Evolutionary conservation across 2,888 invertebrate genomes (phyloP).

Genomic region (Harmothoe impar): DNA sequence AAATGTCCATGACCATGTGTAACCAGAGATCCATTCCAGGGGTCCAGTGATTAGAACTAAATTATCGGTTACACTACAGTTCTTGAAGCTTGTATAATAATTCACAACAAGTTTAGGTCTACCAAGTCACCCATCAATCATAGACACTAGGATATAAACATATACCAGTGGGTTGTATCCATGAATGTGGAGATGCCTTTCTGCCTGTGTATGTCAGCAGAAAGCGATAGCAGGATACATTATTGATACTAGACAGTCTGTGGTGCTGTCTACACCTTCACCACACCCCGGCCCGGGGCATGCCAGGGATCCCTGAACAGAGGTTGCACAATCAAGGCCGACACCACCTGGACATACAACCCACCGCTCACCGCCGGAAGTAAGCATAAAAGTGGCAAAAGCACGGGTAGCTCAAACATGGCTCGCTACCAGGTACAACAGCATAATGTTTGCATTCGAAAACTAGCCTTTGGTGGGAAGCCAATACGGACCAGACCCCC

Average conservation of each 20-base stretch:
- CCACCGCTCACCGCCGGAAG: not conserved
- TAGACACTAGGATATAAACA: too few species aligned
- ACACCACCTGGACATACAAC: not conserved
- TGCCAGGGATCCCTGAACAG: not conserved
- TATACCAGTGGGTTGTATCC: too few species aligned
- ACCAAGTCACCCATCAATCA: too few species aligned
- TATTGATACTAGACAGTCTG: slow-evolving; percentile 2
- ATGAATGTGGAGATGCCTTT: too few species aligned
- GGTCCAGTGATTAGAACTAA: too few species aligned
- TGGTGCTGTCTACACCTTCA: not conserved
- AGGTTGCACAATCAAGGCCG: not conserved
- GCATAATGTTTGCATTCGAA: slow-evolving; percentile 36
- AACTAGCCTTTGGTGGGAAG: slow-evolving; percentile 2
- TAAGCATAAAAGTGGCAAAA: not conserved
- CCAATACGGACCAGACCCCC: slow-evolving; percentile 4
- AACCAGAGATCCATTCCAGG: too few species aligned
- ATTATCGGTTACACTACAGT: too few species aligned
- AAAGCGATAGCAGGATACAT: not conserved
- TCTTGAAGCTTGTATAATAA: too few species aligned
- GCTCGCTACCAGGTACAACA: slow-evolving; percentile 51
- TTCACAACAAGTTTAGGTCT: too few species aligned
- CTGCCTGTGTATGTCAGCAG: not conserved
- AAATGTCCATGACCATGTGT: not conserved
- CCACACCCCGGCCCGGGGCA: not conserved
- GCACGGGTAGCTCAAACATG: slow-evolving; percentile 37